Percentiles rank a stretch among this genome's conserved stretches.
phyloP scores from a whole-genome alignment of 2,888 invertebrate genomes.

The Microctonus brassicae region DNA sequence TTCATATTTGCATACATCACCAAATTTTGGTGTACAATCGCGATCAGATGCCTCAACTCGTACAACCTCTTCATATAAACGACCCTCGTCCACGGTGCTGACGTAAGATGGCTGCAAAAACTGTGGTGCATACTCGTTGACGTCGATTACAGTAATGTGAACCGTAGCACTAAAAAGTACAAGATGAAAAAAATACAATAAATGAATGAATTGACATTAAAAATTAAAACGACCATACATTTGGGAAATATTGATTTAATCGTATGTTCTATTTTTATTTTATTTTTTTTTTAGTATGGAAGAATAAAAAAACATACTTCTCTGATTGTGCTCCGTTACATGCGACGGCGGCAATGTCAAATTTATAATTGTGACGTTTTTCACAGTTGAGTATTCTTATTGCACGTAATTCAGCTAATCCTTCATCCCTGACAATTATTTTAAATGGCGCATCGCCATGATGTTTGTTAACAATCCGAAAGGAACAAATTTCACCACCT shows the following conservation, averaged over 20 bases:
- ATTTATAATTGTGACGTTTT: slow-evolving; percentile 94
- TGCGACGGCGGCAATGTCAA: slow-evolving; percentile 93
- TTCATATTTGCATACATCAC: slow-evolving; percentile 98
- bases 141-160: slow-evolving; percentile 94
- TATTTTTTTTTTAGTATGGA: background rate
- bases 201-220: background rate
- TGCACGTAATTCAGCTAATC: slow-evolving; percentile 87
- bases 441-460: slow-evolving; percentile 95
- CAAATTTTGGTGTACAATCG: slow-evolving; percentile 95
- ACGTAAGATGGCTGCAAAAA: slow-evolving; percentile 94
- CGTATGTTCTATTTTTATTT: background rate
- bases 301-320: slow-evolving; percentile 72
- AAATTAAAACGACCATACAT: background rate
- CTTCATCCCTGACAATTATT: slow-evolving; percentile 82
- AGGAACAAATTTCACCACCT: slow-evolving; percentile 83
- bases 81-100: slow-evolving; percentile 90
- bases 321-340: slow-evolving; percentile 89
- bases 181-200: slow-evolving; percentile 25
- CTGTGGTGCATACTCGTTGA: slow-evolving; percentile 94
- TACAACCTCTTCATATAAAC: slow-evolving; percentile 89
- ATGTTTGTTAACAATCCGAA: slow-evolving; percentile 91
- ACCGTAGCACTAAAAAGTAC: slow-evolving; percentile 83
- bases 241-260: background rate
- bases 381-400: slow-evolving; percentile 91
- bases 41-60: slow-evolving; percentile 92